phyloP scores from a whole-genome alignment of 2,888 invertebrate species.

The Sepioteuthis lessoniana region DNA sequence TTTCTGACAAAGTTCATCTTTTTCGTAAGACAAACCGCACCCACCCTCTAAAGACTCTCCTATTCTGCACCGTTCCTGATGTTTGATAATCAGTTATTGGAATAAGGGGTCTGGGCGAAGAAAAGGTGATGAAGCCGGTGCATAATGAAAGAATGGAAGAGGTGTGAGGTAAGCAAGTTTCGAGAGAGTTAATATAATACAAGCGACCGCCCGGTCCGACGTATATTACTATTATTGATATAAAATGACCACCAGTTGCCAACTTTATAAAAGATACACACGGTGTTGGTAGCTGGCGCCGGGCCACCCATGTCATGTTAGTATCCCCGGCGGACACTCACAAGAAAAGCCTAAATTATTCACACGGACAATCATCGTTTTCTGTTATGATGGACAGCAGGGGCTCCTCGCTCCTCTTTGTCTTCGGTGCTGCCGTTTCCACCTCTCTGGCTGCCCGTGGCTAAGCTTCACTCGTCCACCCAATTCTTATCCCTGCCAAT shows the following conservation, averaged over 20 bases:
- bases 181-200: neutral
- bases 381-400: slow-evolving; percentile 15
- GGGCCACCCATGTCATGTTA: neutral
- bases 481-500: neutral
- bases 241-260: neutral
- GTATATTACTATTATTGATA: neutral
- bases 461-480: neutral
- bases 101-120: neutral
- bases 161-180: neutral
- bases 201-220: neutral
- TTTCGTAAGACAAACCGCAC: neutral
- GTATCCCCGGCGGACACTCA: neutral
- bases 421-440: neutral
- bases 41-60: neutral
- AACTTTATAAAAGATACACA: neutral
- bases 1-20: neutral
- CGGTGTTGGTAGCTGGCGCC: neutral
- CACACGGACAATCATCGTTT: slow-evolving; percentile 6
- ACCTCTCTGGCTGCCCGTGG: neutral
- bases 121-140: neutral
- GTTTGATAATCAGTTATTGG: neutral
- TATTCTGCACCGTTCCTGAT: neutral
- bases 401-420: neutral
- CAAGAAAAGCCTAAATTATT: neutral
- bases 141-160: neutral